Conservation (phyloP, 92 coral and sea anemone genomes). For the Desmophyllum pertusum region DNA sequence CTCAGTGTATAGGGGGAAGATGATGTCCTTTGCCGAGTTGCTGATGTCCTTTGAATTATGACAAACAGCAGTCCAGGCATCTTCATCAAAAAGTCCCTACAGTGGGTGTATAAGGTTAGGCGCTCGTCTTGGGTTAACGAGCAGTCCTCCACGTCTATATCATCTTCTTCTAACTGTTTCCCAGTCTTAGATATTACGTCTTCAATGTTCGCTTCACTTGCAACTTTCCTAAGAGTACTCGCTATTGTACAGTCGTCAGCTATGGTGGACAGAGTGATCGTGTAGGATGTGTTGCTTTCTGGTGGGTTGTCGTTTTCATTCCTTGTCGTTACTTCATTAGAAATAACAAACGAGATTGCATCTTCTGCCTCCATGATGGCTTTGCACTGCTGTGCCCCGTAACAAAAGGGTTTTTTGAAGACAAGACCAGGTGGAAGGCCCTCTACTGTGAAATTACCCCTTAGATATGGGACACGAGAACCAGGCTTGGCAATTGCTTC, state of each 20-base stretch:
- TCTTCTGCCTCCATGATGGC: constrained; percentile 57
- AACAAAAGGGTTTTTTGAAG: constrained; percentile 55
- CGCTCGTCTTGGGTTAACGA: constrained; percentile 41
- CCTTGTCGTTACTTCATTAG: not conserved
- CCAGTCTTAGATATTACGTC: not conserved
- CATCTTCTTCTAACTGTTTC: constrained; percentile 20
- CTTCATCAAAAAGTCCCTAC: constrained; percentile 33
- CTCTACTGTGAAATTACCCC: constrained; percentile 44
- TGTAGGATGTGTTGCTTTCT: too few species aligned
- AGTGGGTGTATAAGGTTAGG: constrained; percentile 28
- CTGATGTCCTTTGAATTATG: too few species aligned
- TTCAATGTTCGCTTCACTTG: constrained; percentile 3
- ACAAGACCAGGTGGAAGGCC: constrained; percentile 53
- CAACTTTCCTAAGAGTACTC: constrained; percentile 22
- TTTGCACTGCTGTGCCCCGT: constrained; percentile 52
- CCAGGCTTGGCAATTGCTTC: constrained; percentile 53
- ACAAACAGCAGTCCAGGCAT: constrained; percentile 61
- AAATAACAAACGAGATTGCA: constrained; percentile 33
- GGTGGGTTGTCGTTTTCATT: too few species aligned
- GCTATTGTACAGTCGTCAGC: not conserved
- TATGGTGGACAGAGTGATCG: too few species aligned
- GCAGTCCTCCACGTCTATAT: constrained; percentile 49
- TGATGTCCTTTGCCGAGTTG: constrained; percentile 28
- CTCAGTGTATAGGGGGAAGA: constrained; percentile 62
- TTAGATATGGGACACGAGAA: constrained; percentile 46